These are phyloP conservation scores for Halcyon badia DNA, from an alignment of 2,797 vertebrate species.

Conservation along the genomic window DNA sequence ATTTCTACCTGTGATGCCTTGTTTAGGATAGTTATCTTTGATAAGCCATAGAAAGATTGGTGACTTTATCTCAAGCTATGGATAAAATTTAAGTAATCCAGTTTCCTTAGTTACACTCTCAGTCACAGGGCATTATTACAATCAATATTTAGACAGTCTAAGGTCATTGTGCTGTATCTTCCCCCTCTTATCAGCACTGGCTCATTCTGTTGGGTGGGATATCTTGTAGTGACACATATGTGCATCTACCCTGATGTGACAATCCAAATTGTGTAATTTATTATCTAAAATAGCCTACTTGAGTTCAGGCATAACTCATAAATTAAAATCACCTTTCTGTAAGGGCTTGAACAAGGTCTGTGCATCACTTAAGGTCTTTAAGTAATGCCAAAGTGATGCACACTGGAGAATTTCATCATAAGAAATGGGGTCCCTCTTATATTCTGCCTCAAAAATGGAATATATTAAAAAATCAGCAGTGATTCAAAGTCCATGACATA, in stretches of 20 bases:
- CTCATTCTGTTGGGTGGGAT: rapidly evolving
- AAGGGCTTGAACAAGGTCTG: not conserved
- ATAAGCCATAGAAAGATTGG: not conserved
- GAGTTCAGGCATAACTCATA: not conserved
- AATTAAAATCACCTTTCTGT: not conserved
- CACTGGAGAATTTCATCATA: not conserved
- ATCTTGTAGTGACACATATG: not conserved
- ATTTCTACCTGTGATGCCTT: not conserved
- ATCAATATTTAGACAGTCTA: not conserved
- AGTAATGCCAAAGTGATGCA: not conserved
- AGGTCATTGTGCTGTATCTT: rapidly evolving
- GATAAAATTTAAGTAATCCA: not conserved
- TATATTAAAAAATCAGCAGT: not conserved
- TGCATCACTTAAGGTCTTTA: not conserved
- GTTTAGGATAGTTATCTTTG: not conserved
- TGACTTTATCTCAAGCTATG: not conserved
- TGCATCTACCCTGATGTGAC: not conserved
- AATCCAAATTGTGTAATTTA: not conserved
- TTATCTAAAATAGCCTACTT: not conserved
- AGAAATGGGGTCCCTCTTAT: not conserved
- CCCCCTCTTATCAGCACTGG: not conserved
- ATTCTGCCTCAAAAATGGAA: not conserved
- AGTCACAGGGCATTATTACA: not conserved
- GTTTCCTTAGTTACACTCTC: not conserved
- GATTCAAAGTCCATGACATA: not conserved